Conservation (phyloP, 2,113 vertebrate species). For the Hassar affinis region DNA sequence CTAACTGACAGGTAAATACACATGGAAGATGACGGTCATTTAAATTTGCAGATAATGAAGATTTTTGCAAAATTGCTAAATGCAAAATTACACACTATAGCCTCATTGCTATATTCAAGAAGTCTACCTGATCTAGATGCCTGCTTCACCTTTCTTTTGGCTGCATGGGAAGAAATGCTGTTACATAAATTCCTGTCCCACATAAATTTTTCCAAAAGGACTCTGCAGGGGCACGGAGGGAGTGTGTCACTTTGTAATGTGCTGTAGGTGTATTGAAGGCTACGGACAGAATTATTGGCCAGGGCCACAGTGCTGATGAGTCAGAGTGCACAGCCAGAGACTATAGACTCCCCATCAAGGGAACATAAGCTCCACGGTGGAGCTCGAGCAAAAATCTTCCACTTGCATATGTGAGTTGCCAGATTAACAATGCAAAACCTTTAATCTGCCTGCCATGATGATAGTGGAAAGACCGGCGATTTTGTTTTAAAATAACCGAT, state of each 20-base stretch:
- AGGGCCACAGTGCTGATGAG: conserved; percentile 60
- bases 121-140: neutral
- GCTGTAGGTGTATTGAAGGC: conserved; percentile 67
- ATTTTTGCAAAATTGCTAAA: neutral
- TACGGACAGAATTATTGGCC: conserved; percentile 66
- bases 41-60: neutral
- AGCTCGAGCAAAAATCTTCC: conserved; percentile 63
- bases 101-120: neutral
- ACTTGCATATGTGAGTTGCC: conserved; percentile 56
- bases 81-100: neutral
- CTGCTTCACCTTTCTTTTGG: conserved; percentile 33
- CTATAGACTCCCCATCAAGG: conserved; percentile 66
- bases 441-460: conserved; percentile 57
- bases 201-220: conserved; percentile 43
- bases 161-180: conserved; percentile 25
- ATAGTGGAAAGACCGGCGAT: conserved; percentile 49
- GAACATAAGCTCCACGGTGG: conserved; percentile 73
- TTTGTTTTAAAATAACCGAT: conserved; percentile 40
- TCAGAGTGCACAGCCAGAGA: conserved; percentile 66
- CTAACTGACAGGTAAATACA: neutral
- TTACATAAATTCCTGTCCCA: conserved; percentile 46
- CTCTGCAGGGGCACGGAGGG: conserved; percentile 55
- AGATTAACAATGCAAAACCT: conserved; percentile 68
- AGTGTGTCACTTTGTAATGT: conserved; percentile 68
- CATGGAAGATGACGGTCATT: neutral